Percentiles rank a stretch among this genome's conserved stretches.
Conservation (phyloP, 1,140 invertebrate genomes). For the Magallana gigas region DNA sequence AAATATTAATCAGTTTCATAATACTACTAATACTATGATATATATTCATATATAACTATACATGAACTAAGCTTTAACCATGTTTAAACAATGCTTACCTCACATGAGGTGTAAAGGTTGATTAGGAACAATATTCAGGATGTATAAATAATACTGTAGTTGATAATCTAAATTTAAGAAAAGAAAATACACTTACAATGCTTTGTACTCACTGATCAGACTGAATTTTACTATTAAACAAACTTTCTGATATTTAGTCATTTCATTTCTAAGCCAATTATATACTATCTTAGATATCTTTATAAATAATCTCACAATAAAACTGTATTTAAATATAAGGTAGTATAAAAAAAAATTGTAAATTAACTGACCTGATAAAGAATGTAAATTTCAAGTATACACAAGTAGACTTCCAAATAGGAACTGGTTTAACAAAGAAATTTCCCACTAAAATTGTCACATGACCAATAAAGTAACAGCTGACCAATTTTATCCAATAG, state of each 20-base stretch:
- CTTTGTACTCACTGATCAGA: too few relatives aligned
- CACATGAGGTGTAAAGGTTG: constrained; percentile 2
- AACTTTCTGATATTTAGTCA: too few relatives aligned
- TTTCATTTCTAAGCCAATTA: too few relatives aligned
- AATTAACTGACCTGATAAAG: too few relatives aligned
- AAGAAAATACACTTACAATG: too few relatives aligned
- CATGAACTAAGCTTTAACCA: neutral
- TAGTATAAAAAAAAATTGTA: too few relatives aligned
- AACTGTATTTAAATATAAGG: too few relatives aligned
- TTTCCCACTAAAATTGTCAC: neutral
- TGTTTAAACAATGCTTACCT: neutral
- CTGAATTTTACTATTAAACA: too few relatives aligned
- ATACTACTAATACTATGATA: neutral
- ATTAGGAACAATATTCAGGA: neutral
- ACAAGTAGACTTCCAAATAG: neutral
- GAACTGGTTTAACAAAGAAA: neutral
- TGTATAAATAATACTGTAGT: neutral
- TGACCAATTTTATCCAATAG: neutral
- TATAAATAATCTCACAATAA: too few relatives aligned
- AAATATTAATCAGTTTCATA: neutral
- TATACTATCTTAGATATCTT: too few relatives aligned
- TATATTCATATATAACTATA: neutral
- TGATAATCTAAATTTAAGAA: too few relatives aligned
- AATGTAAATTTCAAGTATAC: neutral
- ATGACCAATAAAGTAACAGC: neutral